Base-by-base conservation (phyloP, 2,888 invertebrate genomes). In the Andrena flavipes region DNA sequence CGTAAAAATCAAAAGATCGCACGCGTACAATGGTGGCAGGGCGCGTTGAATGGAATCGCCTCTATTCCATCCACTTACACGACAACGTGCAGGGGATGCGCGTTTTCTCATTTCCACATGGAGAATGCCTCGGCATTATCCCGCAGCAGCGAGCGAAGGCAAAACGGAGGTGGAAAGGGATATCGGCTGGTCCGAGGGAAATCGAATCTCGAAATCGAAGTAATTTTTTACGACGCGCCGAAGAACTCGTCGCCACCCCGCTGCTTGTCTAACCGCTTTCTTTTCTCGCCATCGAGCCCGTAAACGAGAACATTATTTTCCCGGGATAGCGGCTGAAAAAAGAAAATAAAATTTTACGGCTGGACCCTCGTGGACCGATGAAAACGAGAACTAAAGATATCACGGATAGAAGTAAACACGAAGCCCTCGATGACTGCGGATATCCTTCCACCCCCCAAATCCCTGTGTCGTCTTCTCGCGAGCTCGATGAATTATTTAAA, bases 1-100 rank as follows among this genome's bases (percentile, higher is more conserved):
- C n/a, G 63, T 79, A 72, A 80, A 79, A 84, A 76, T 68, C 60
- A 64, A 35, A 75, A 48, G 72, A 70, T 76, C 65, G 16, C 30
- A 13, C n/a, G 20, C 4, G 56, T 42, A 59, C 49, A 48, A 60
- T 16, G 65, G 42, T 76, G 60, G 33, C 51, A 42, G n/a, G 54
- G 16, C 49, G 35, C n/a, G 64, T 70, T 51, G 60, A 13, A 35
- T 8, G 13, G n/a, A 65, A 74, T 74, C 30, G 56, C 8, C 42
- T 49, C 48, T 56, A 30, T 68, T 74, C 69, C 65, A 65, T 69
- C 35, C 51, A 56, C n/a, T 81, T 64, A 54, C 23, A 29, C 16
- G 33, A 30, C 59, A 42, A 35, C 35, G 60, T 60, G 48, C 70
- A 26, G 42, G 35, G 7, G 8, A 49, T 33, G 35, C 26, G 20